Percentiles rank a stretch among this genome's conserved stretches.
phyloP scores from a whole-genome alignment of 2,113 vertebrate species.

The Mesoclemmys tuberculata region DNA sequence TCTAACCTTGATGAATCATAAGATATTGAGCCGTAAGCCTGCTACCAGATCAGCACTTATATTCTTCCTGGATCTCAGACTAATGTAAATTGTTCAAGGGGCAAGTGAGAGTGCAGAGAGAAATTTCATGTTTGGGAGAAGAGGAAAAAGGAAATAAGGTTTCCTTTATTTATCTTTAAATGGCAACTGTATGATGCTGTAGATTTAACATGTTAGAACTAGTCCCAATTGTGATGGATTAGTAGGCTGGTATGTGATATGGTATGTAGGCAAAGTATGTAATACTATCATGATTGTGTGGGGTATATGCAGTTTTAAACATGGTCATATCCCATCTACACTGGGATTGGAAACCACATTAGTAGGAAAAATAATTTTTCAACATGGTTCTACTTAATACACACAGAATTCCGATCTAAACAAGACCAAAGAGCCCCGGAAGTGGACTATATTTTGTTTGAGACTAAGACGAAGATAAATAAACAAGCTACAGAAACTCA shows the following conservation, averaged over 20 bases:
- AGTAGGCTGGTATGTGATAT: background rate
- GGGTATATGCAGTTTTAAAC: background rate
- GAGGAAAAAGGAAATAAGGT: background rate
- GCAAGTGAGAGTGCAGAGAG: no score
- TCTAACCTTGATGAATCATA: background rate
- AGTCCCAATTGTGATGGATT: background rate
- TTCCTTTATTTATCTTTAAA: background rate
- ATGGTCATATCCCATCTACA: background rate
- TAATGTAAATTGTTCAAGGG: background rate
- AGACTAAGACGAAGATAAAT: background rate
- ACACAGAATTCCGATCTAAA: background rate
- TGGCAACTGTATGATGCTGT: background rate
- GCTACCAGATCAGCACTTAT: background rate
- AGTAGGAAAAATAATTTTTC: background rate
- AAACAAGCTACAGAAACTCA: slow-evolving; percentile 42
- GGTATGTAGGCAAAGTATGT: background rate
- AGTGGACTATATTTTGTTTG: background rate
- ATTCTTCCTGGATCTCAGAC: background rate
- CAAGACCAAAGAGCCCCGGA: background rate
- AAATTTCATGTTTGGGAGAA: background rate
- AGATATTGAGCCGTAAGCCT: background rate
- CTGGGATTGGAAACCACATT: background rate
- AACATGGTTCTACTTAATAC: background rate
- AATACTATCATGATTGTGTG: background rate
- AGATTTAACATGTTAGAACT: background rate